A percentile compares a stretch with the other conserved stretches of the same genome.
Evolutionary conservation across 2,888 invertebrate species (phyloP).

Genomic region (Julus scandinavius): DNA sequence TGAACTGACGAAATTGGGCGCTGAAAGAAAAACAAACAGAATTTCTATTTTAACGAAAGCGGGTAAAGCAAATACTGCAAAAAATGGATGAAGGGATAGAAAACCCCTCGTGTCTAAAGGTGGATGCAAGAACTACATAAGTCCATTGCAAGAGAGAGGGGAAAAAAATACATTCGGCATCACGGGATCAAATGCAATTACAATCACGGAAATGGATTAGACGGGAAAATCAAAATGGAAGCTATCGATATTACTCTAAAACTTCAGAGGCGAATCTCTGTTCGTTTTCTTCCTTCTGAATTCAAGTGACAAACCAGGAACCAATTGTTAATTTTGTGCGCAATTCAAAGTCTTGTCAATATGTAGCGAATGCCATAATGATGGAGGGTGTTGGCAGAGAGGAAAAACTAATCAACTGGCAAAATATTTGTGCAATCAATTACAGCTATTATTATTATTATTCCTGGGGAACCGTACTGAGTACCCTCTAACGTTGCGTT

Average conservation of each 20-base stretch:
- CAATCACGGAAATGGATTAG: slow-evolving; percentile 35
- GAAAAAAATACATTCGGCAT: background rate
- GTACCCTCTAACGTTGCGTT: background rate
- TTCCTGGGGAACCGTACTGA: background rate
- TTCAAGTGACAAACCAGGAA: slow-evolving; percentile 16
- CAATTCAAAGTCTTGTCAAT: background rate
- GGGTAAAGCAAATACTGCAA: background rate
- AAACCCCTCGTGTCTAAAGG: background rate
- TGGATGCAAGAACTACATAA: background rate
- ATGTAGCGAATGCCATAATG: background rate
- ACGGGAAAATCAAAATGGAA: background rate
- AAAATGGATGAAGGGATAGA: slow-evolving; percentile 52
- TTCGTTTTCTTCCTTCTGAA: background rate
- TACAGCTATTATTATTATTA: slow-evolving; percentile 13
- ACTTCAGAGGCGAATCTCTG: background rate
- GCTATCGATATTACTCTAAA: background rate
- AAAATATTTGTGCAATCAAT: slow-evolving; percentile 54
- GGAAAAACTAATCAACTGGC: slow-evolving; percentile 47
- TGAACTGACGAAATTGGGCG: slow-evolving; percentile 91
- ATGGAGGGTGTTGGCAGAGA: background rate
- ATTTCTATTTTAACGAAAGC: slow-evolving; percentile 46
- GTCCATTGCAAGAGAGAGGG: background rate
- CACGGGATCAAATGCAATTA: slow-evolving; percentile 8
- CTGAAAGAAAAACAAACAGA: slow-evolving; percentile 69
- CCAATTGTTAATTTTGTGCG: background rate